Percentiles rank a stretch among this genome's conserved stretches.
Conservation (phyloP, 1,140 invertebrate genomes). For the Ditylenchus dipsaci region DNA sequence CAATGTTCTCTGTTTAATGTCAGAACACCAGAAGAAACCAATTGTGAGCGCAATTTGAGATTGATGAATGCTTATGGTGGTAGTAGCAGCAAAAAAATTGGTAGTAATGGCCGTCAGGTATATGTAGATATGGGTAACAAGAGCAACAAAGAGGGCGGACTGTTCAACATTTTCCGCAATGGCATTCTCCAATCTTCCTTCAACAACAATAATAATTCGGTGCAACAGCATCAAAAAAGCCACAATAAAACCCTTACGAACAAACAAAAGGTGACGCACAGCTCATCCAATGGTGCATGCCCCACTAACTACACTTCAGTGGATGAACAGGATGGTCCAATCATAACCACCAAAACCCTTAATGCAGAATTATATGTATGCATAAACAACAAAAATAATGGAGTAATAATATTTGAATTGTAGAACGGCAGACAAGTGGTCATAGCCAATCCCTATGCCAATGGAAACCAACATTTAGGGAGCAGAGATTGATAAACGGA, state of each 20-base stretch:
- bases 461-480: neutral
- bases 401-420: no score
- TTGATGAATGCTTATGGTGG: no score
- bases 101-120: no score
- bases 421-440: neutral
- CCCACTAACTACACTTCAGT: neutral
- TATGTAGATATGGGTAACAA: no score
- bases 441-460: neutral
- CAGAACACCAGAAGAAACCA: no score
- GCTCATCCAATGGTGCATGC: neutral
- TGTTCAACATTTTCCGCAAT: conserved; percentile 2
- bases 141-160: neutral
- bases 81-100: no score
- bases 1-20: no score
- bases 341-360: neutral
- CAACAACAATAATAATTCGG: neutral
- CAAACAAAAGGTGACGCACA: neutral
- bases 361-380: neutral
- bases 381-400: no score
- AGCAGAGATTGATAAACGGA: neutral
- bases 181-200: conserved; percentile 2
- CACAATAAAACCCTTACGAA: neutral
- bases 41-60: no score
- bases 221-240: neutral
- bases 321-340: neutral